Percentiles rank a stretch among this genome's conserved stretches.
Evolutionary conservation across 2,113 vertebrate genomes (phyloP).

Genomic region (Alexandromys fortis): DNA sequence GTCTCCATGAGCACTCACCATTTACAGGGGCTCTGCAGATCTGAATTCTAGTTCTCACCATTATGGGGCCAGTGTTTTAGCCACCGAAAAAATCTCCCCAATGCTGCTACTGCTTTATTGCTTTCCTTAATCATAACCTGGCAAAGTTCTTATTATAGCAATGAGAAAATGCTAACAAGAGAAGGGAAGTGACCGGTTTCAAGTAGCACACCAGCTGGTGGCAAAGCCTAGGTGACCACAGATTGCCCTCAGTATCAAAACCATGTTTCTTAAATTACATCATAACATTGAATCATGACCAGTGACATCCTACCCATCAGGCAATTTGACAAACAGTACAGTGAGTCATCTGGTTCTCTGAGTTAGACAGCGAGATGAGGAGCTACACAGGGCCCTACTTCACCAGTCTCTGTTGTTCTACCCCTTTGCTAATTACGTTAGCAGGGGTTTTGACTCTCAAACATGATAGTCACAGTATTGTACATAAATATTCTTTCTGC

Average conservation of each 20-base stretch:
- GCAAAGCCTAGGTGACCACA: neutral
- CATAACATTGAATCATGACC: neutral
- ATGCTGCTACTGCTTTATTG: neutral
- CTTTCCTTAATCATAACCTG: neutral
- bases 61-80: neutral
- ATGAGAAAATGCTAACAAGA: neutral
- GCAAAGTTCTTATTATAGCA: neutral
- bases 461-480: neutral
- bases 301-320: neutral
- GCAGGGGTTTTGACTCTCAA: constrained; percentile 1
- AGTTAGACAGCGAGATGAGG: neutral
- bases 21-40: neutral
- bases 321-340: neutral
- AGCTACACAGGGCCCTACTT: neutral
- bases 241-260: neutral
- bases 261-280: neutral
- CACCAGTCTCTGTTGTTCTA: neutral
- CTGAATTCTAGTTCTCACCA: neutral
- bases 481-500: neutral
- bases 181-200: constrained; percentile 3
- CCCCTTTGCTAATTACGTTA: neutral
- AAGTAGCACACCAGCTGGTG: neutral
- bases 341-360: neutral
- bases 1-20: neutral
- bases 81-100: neutral